Evolutionary conservation across 2,888 invertebrate genomes (phyloP), one percentile per base, ranked within the genome.

Genomic region (Drosophila subsilvestris): DNA sequence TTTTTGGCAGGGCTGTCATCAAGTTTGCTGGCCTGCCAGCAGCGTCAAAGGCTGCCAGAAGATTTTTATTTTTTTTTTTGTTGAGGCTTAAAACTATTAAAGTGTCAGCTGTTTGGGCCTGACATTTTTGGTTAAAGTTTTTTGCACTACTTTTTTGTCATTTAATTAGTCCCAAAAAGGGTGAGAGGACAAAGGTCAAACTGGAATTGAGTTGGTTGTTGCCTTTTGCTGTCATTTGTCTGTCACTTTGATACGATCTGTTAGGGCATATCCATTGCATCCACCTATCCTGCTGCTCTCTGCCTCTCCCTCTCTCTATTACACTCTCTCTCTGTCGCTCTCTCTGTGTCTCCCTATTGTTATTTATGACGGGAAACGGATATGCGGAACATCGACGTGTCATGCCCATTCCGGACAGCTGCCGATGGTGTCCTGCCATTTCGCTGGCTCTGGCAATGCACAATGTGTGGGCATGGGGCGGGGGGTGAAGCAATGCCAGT

Each of bases 281-380:
- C 22, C 42, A 32, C 42, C 45, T 22, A 50, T 32, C 10, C 25
- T 27, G 25, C 42, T 61, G 27, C 29, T 44, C 45, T 14, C 37
- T 10, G 37, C 37, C 22, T 29, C 29, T 2, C 22, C 27, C 25
- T 25, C 9, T 12, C 20, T 17, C 18, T n/a, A n/a, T n/a, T n/a
- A n/a, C n/a, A n/a, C n/a, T n/a, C 54, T 14, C 58, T 32, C 25
- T 9, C 55, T 27, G 18, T 29, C 18, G 10, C 54, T 10, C 58
- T 32, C 20, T 9, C 55, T 37, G 20, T 29, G 8, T 12, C 32
- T 20, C 43, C 17, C 47, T 51, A 74, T 83, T 88, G 86, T 75
- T 86, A 86, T 86, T 83, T 86, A 88, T 88, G 80, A 69, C 54
- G 50, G 56, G 74, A 83, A 88, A 77, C 70, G 74, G 63, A 69